Evolutionary conservation across 2,888 invertebrate genomes (phyloP), one percentile per base, ranked within the genome.

Genomic region (Crepidodera aurea): DNA sequence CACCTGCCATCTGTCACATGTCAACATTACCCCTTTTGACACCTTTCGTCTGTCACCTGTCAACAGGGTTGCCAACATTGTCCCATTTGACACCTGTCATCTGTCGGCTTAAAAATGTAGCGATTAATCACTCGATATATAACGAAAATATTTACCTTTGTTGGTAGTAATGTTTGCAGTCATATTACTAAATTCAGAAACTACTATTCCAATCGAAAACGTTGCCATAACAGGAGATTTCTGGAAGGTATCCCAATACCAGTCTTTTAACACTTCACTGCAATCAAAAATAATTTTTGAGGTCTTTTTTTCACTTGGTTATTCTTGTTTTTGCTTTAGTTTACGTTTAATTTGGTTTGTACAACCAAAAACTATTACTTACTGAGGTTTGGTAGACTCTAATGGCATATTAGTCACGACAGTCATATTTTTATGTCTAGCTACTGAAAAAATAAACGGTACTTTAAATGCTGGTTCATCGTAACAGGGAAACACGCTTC

Each of bases 401-500:
- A 90, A 75, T 0, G 87, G 87, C 70, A 86, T 89, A 71, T 91
- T 91, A 57, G 90, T 88, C 7, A 89, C 75, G 0, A 88, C 86
- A 15, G 79, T 79, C 84, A 87, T 84, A 29, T 79, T 80, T 51
- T 82, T 83, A 0, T 88, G 87, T 4, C 90, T 82, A 0, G 88
- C 86, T 27, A 88, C 85, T 69, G 83, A 89, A 46, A 88, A 77
- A 32, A 86, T 84, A 72, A 90, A 90, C 0, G 88, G 87, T 0
- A 89, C 88, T 81, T 92, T 93, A 74, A 87, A 89, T 0, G 85
- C 86, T 0, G 92, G 91, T 73, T 92, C 91, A 75, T 93, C 92
- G 77, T 92, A 91, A 73, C 93, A 93, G 0, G 93, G 93, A 76
- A 93, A 93, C 69, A 92, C 83, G 15, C 85, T 84, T n/a, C 90